These are phyloP conservation scores for Temnothorax longispinosus DNA, from an alignment of 1,140 invertebrate species.

Conservation along the genomic window DNA sequence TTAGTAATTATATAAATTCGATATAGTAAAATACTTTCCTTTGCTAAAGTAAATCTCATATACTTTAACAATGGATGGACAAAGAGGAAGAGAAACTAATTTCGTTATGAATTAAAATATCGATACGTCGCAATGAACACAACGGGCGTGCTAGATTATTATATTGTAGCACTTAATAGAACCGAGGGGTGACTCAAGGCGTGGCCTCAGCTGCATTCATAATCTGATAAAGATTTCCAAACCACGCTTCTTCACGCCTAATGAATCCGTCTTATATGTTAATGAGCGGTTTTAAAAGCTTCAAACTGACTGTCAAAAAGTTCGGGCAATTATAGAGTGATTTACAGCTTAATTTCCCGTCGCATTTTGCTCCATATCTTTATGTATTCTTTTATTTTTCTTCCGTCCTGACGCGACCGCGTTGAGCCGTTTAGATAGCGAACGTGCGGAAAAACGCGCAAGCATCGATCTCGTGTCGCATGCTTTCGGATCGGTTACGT, in stretches of 20 bases:
- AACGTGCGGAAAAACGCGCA: background rate
- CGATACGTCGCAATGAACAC: background rate
- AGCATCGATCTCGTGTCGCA: background rate
- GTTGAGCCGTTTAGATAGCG: background rate
- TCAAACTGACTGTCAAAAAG: conserved; percentile 3
- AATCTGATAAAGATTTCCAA: conserved; percentile 32
- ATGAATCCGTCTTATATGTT: conserved; percentile 32
- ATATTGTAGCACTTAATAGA: background rate
- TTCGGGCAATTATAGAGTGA: conserved; percentile 20
- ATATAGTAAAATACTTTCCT: background rate
- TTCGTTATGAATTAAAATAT: conserved; percentile 9
- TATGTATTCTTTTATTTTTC: background rate
- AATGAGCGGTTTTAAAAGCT: conserved; percentile 1
- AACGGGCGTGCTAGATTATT: background rate
- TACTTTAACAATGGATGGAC: background rate
- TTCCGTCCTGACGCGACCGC: background rate
- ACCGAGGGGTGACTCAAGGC: background rate
- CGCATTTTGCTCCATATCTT: background rate
- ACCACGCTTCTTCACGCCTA: background rate
- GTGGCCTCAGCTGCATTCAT: background rate
- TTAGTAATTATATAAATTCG: background rate
- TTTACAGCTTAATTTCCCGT: conserved; percentile 24
- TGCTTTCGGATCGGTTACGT: background rate
- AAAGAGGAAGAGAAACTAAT: background rate
- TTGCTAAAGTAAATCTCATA: background rate